A percentile compares a stretch with the other conserved stretches of the same genome.
phyloP scores from a whole-genome alignment of 2,888 invertebrate species.

The Amitus sp. region DNA sequence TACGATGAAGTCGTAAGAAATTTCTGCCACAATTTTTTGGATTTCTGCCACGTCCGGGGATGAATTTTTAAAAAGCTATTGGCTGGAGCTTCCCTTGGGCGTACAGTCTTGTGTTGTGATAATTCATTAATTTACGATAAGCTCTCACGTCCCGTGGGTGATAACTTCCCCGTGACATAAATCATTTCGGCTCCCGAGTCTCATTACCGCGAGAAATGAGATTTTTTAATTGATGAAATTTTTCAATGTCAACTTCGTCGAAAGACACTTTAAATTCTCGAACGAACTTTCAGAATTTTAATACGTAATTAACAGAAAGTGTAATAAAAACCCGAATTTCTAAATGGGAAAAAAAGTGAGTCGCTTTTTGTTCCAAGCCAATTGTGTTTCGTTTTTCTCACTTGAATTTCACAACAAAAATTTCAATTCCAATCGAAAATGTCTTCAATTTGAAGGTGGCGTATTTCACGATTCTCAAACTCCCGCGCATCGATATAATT shows the following conservation, averaged over 20 bases:
- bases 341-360: too few relatives aligned
- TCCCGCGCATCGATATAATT: too few relatives aligned
- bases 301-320: neutral
- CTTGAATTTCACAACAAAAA: too few relatives aligned
- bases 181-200: slow-evolving; percentile 62
- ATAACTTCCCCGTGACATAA: slow-evolving; percentile 52
- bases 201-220: slow-evolving; percentile 63
- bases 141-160: slow-evolving; percentile 48
- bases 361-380: too few relatives aligned
- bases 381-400: too few relatives aligned
- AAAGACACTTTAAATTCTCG: slow-evolving; percentile 16
- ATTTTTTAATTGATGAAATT: slow-evolving; percentile 64
- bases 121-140: slow-evolving; percentile 64
- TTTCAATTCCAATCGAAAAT: too few relatives aligned
- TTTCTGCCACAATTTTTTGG: slow-evolving; percentile 19
- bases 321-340: neutral
- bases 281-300: neutral
- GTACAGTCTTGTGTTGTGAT: slow-evolving; percentile 50
- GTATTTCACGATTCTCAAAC: too few relatives aligned
- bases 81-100: slow-evolving; percentile 38
- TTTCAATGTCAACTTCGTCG: slow-evolving; percentile 51
- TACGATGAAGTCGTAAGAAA: too few relatives aligned
- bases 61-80: slow-evolving; percentile 52
- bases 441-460: too few relatives aligned
- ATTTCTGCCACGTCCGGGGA: slow-evolving; percentile 36